Evolutionary conservation across 2,888 invertebrate species (phyloP).

Genomic region (Strigamia transsilvanica): DNA sequence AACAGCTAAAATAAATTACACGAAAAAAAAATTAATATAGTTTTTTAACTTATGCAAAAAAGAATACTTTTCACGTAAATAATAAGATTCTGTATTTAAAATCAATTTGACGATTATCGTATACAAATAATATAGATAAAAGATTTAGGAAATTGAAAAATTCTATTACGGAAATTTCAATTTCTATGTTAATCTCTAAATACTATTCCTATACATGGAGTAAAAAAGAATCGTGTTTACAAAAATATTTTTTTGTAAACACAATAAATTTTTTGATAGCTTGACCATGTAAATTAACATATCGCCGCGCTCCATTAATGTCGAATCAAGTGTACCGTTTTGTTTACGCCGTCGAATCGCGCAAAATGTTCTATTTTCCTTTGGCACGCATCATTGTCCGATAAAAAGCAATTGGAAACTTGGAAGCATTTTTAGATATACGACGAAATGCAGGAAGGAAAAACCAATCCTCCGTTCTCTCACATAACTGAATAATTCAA

Average conservation of each 20-base stretch:
- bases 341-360: neutral
- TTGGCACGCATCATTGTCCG: constrained; percentile 8
- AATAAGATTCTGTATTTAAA: no score
- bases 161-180: no score
- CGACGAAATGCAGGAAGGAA: neutral
- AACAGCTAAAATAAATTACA: neutral
- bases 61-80: no score
- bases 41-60: no score
- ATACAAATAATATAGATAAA: no score
- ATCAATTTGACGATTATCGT: no score
- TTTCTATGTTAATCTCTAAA: no score
- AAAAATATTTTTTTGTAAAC: neutral
- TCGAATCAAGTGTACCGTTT: neutral
- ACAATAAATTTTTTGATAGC: neutral
- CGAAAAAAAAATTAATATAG: no score
- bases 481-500: constrained; percentile 42
- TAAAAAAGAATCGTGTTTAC: neutral
- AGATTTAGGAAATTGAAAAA: no score
- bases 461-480: constrained; percentile 6
- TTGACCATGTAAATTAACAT: constrained; percentile 22
- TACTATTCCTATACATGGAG: neutral
- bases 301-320: constrained; percentile 22
- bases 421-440: constrained; percentile 40
- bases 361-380: neutral
- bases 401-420: constrained; percentile 41